These are phyloP conservation scores for Cynocephalus volans DNA, from an alignment of 2,113 vertebrate species.

Conservation along the genomic window DNA sequence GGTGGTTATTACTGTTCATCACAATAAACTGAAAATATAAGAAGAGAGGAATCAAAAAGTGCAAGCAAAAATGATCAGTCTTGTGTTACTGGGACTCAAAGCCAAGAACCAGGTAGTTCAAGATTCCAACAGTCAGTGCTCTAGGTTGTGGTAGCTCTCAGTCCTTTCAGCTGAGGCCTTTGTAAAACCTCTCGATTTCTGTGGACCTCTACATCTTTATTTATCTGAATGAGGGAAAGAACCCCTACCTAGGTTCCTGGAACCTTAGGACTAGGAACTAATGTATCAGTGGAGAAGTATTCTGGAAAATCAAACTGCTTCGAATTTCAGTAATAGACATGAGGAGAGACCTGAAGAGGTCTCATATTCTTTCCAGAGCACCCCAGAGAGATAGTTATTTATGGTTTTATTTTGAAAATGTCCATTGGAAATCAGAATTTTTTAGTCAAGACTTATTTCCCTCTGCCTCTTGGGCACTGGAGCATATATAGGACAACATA, in stretches of 20 bases:
- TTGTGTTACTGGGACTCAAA: background rate
- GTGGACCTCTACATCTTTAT: background rate
- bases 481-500: background rate
- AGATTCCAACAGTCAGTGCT: background rate
- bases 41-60: background rate
- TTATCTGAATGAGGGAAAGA: background rate
- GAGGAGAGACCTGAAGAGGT: background rate
- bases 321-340: background rate
- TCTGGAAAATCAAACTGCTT: background rate
- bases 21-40: conserved; percentile 21
- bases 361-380: background rate
- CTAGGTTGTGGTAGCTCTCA: background rate
- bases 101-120: background rate
- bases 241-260: background rate
- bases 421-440: background rate
- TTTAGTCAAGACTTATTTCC: background rate
- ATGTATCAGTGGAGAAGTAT: background rate
- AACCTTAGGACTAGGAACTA: background rate
- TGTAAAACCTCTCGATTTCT: background rate
- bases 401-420: conserved; percentile 3
- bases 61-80: background rate
- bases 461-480: background rate
- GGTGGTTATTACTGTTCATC: background rate
- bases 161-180: background rate
- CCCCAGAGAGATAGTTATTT: background rate